Evolutionary conservation across 2,888 invertebrate species (phyloP), one percentile per base, ranked within the genome.

Genomic region (Cryptus viduatorius): DNA sequence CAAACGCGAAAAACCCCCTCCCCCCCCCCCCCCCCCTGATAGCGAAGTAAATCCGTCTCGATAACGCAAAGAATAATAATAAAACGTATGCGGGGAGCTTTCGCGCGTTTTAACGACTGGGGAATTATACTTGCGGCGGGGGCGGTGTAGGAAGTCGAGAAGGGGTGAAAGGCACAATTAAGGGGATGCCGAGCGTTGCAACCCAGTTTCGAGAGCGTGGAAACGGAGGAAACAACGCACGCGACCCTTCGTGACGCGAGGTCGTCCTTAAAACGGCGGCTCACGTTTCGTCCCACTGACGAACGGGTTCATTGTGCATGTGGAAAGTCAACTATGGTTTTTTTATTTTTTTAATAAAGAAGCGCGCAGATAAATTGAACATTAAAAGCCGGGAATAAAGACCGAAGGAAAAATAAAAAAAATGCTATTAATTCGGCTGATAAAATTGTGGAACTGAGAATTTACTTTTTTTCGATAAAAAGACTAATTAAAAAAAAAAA

Each of bases 181-280:
- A 89, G 87, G 88, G 86, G 89, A 90, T 90, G 84, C 90, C 89
- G 77, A 88, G 86, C 88, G 87, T 86, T 84, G 88, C 89, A 90
- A 89, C 90, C 90, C 88, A 90, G 88, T 91, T 91, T 89, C 84
- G 73, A 71, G 67, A 64, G 71, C 71, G 42, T 37, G 82, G 73
- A 85, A 75, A 64, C 65, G 48, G 53, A 48, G 71, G 29, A 73
- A 82, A 81, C 68, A 65, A 79, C 83, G 87, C 92, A 93, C 92
- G 93, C 93, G 90, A 92, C 89, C 86, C 92, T 88, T 89, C 93
- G 92, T 92, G 92, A 86, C 86, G 84, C 82, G 73, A 84, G 87
- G 89, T 88, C 89, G 89, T 91, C 89, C 89, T 89, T 88, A 87
- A 88, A 83, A 79, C 78, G 75, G 72, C 79, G 65, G 71, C 84